phyloP scores from a whole-genome alignment of 2,113 vertebrate species.

The Patagioenas fasciata region DNA sequence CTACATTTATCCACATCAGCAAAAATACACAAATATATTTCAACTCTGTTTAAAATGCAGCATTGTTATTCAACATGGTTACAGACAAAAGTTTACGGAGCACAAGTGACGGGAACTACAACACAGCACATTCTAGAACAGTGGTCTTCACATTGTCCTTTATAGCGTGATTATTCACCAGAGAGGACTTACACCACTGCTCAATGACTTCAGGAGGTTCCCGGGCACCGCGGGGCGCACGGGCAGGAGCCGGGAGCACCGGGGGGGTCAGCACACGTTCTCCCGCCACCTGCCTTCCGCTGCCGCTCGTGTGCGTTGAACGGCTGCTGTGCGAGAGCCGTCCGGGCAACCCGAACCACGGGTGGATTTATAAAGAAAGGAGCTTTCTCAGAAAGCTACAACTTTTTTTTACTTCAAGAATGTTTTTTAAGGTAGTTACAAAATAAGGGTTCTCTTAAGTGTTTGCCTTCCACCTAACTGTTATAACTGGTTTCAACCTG shows the following conservation, averaged over 20 bases:
- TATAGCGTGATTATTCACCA: neutral
- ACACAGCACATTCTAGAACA: rapidly evolving
- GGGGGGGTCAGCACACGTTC: neutral
- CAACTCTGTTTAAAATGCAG: neutral
- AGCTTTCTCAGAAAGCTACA: neutral
- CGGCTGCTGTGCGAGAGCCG: rapidly evolving
- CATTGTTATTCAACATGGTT: neutral
- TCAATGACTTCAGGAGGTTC: rapidly evolving
- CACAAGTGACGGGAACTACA: neutral
- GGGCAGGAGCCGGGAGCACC: neutral
- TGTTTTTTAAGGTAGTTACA: neutral
- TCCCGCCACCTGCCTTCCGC: neutral
- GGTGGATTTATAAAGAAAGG: neutral
- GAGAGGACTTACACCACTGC: neutral
- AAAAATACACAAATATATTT: neutral
- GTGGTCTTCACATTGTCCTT: rapidly evolving
- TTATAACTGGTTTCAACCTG: neutral
- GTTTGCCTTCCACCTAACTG: neutral
- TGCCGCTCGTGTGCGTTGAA: no score
- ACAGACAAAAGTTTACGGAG: neutral
- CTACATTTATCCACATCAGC: neutral
- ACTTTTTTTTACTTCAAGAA: neutral
- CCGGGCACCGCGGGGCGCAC: rapidly evolving
- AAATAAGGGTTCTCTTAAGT: neutral
- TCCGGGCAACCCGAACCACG: neutral